Percentiles rank a stretch among this genome's conserved stretches.
phyloP scores from a whole-genome alignment of 2,888 invertebrate species.

The Zygogramma bicolorata region DNA sequence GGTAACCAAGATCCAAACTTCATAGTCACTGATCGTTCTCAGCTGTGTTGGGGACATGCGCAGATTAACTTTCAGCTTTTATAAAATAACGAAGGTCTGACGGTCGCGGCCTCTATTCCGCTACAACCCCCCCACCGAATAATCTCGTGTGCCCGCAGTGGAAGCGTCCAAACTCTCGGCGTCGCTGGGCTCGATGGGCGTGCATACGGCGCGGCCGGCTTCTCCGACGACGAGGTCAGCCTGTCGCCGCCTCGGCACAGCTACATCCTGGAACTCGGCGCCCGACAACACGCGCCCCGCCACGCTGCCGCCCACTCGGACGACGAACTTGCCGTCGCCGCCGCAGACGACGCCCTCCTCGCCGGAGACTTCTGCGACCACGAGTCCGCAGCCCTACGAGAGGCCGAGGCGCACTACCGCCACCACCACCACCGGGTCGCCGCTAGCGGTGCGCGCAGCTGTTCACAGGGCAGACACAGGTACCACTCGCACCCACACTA shows the following conservation, averaged over 20 bases:
- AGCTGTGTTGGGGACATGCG: too few species aligned
- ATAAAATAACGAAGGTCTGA: too few species aligned
- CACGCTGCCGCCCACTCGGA: conserved; percentile 67
- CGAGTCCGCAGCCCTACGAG: conserved; percentile 60
- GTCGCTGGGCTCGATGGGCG: conserved; percentile 72
- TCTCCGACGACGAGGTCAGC: conserved; percentile 90
- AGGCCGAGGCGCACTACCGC: conserved; percentile 60
- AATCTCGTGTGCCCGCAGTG: conserved; percentile 55
- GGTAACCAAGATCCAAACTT: too few species aligned
- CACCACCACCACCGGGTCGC: conserved; percentile 67
- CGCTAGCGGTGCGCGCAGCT: conserved; percentile 69
- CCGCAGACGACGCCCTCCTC: conserved; percentile 64
- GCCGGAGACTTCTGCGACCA: conserved; percentile 66
- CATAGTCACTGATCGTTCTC: too few species aligned
- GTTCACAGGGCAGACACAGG: conserved; percentile 69
- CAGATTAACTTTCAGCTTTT: too few species aligned
- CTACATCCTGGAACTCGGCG: conserved; percentile 73
- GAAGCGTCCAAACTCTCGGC: conserved; percentile 70
- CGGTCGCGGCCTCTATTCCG: too few species aligned
- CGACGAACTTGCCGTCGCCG: conserved; percentile 66
- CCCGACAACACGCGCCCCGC: conserved; percentile 68
- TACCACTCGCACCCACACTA: conserved; percentile 64
- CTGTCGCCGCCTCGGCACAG: conserved; percentile 73
- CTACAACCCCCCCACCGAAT: too few species aligned
- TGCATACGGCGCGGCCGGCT: conserved; percentile 64